Evolutionary conservation across 2,888 invertebrate genomes (phyloP), one percentile per base, ranked within the genome.

Genomic region (Meliscaeva auricollis): DNA sequence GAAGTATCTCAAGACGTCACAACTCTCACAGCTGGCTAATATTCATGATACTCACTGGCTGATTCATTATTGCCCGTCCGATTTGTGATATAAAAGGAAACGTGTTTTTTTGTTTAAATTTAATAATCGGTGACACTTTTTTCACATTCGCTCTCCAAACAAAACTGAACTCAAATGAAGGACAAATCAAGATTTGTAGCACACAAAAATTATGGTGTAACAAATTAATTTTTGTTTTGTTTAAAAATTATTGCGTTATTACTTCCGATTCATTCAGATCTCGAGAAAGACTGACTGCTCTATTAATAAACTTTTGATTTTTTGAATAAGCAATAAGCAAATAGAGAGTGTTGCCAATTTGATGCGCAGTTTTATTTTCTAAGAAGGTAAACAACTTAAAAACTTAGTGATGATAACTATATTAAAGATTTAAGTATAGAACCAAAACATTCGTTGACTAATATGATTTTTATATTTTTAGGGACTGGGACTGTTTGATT

Each of bases 281-380:
- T 50, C 50, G 2, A 35, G 48, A 38, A 66, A 50, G 32, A 66
- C 66, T 66, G 66, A 35, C 20, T 5, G 20, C 22, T n/a, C 66
- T 66, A 66, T 66, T 50, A 11, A 66, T 66, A 66, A 32, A 35
- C 9, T 22, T 66, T 32, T 22, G 20, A 5, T 20, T 35, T 50
- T 66, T 66, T 7, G 9, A 22, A 66, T 66, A 9, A 44, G 17
- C 11, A 13, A 66, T 50, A 11, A 46, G 30, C 13, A 64, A 32
- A 22, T 20, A 6, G 20, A 48, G n/a, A 66, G 66, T 66, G 66
- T 66, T 66, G 66, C 66, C 66, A 50, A 66, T 50, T 50, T 35
- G 6, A 35, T 66, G 50, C n/a, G 35, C 50, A 66, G 48, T 66
- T 48, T 62, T 44, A 13, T 9, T 8, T 30, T 9, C 11, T 32